These are phyloP conservation scores for Pegea sp. DNA, from an alignment of 23 tunicate species.

Conservation along the genomic window DNA sequence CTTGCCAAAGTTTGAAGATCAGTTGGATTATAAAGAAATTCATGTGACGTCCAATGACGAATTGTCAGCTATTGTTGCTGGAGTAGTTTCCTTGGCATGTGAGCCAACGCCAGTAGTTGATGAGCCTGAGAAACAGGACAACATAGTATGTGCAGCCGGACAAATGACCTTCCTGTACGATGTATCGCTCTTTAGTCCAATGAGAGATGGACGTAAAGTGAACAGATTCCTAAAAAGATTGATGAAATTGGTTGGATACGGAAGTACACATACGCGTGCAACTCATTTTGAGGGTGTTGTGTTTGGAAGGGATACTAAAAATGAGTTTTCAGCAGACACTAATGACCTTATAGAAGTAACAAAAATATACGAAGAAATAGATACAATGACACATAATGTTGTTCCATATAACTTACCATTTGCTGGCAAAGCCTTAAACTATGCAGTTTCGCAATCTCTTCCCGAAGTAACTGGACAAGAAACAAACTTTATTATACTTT, in stretches of 20 bases:
- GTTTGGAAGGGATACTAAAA: constrained; percentile 9
- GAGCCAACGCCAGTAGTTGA: neutral
- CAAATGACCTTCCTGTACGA: constrained; percentile 10
- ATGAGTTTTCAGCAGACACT: constrained; percentile 4
- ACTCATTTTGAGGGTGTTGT: constrained; percentile 14
- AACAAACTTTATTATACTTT: constrained; percentile 3
- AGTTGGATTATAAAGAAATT: neutral
- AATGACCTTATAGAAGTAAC: neutral
- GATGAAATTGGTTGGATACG: neutral
- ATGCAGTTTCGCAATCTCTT: constrained; percentile 1
- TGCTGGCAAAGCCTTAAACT: constrained; percentile 5
- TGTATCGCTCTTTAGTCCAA: constrained; percentile 1
- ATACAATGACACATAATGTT: constrained; percentile 4
- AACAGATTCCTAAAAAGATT: constrained; percentile 5
- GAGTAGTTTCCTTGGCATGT: neutral
- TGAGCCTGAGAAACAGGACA: neutral
- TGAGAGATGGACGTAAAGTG: neutral
- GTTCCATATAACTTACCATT: constrained; percentile 11
- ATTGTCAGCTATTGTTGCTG: neutral
- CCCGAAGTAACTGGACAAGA: neutral
- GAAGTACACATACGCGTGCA: neutral
- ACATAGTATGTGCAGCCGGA: constrained; percentile 6
- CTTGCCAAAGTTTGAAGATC: neutral
- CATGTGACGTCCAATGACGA: neutral
- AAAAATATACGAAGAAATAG: constrained; percentile 1